Percentiles rank a stretch among this genome's conserved stretches.
Evolutionary conservation across 2,888 invertebrate species (phyloP).

Genomic region (Stenurella melanura): DNA sequence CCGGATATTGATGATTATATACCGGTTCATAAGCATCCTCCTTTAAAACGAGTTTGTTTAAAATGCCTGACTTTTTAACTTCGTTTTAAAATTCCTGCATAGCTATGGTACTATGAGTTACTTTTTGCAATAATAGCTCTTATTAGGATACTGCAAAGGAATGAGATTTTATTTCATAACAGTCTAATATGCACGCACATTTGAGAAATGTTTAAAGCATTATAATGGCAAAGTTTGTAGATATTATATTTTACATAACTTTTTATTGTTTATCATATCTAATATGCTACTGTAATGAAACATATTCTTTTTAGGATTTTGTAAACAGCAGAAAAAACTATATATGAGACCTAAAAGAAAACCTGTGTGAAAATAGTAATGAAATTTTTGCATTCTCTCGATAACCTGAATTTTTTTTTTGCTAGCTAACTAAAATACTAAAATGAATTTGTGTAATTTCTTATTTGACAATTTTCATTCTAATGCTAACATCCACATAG

Average conservation of each 20-base stretch:
- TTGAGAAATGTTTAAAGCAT: slow-evolving; percentile 23
- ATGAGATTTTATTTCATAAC: slow-evolving; percentile 25
- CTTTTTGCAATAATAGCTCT: slow-evolving; percentile 17
- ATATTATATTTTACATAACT: slow-evolving; percentile 42
- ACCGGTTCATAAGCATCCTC: slow-evolving; percentile 56
- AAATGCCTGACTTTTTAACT: slow-evolving; percentile 5
- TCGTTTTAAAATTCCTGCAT: slow-evolving; percentile 12
- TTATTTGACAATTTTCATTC: too few relatives aligned
- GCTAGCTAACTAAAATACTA: too few relatives aligned
- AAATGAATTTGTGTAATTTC: too few relatives aligned
- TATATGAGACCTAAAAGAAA: too few relatives aligned
- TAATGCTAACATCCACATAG: too few relatives aligned
- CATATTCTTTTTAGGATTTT: too few relatives aligned
- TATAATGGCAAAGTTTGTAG: slow-evolving; percentile 40
- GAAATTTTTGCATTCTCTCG: too few relatives aligned
- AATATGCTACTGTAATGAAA: slow-evolving; percentile 51
- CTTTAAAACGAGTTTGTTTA: slow-evolving; percentile 54
- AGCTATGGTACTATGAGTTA: slow-evolving; percentile 23
- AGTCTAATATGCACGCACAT: slow-evolving; percentile 7
- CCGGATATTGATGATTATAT: slow-evolving; percentile 65
- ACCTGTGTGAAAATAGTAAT: too few relatives aligned
- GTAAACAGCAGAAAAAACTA: too few relatives aligned
- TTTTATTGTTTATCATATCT: slow-evolving; percentile 50
- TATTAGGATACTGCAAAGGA: slow-evolving; percentile 30
- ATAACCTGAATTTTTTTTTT: too few relatives aligned